phyloP scores from a whole-genome alignment of 2,888 invertebrate species.

The Metopia argyrocephala region DNA sequence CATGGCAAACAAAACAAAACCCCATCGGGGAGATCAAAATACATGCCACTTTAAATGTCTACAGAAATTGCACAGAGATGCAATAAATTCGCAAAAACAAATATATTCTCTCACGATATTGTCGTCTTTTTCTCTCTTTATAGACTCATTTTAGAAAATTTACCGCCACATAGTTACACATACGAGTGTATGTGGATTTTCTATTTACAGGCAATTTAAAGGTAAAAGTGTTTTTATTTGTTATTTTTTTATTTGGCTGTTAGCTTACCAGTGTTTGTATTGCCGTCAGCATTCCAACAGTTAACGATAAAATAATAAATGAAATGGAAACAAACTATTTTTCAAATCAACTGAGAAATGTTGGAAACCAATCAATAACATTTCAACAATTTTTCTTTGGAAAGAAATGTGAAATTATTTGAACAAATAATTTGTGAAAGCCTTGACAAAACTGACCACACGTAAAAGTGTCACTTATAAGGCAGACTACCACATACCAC shows the following conservation, averaged over 20 bases:
- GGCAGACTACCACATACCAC: too few relatives aligned
- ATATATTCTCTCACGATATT: background rate
- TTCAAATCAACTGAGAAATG: background rate
- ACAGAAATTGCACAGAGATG: too few relatives aligned
- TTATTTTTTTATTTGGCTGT: background rate
- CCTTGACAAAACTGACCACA: too few relatives aligned
- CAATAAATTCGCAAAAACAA: too few relatives aligned
- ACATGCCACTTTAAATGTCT: too few relatives aligned
- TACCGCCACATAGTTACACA: too few relatives aligned
- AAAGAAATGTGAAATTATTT: too few relatives aligned
- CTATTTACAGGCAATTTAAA: background rate
- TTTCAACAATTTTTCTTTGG: slow-evolving; percentile 22
- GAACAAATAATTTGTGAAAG: too few relatives aligned
- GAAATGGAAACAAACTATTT: slow-evolving; percentile 12
- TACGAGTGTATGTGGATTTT: background rate
- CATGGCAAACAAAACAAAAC: slow-evolving; percentile 8
- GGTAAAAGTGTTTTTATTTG: slow-evolving; percentile 43
- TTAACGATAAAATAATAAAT: slow-evolving; percentile 16
- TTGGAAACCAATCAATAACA: background rate
- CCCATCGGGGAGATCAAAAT: too few relatives aligned
- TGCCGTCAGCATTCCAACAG: background rate
- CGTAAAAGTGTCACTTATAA: too few relatives aligned
- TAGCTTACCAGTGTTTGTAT: background rate
- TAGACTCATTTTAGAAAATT: too few relatives aligned
- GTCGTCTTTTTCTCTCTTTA: background rate